phyloP scores from a whole-genome alignment of 1,140 invertebrate species.

The Medauroidea extradentata region DNA sequence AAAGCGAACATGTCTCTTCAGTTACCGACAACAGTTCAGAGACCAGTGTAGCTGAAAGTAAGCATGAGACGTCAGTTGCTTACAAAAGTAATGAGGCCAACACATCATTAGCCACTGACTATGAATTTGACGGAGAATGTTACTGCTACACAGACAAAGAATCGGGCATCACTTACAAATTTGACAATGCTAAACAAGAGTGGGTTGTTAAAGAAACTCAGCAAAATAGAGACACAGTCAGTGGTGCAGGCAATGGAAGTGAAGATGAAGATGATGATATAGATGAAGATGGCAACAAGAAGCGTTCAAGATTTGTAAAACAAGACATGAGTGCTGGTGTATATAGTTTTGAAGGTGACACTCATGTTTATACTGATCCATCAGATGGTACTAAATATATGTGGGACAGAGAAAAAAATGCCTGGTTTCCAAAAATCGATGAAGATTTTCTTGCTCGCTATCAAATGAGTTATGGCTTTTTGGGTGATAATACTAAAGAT shows the following conservation, averaged over 20 bases:
- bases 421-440: slow-evolving; percentile 97
- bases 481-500: slow-evolving; percentile 47
- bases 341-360: slow-evolving; percentile 72
- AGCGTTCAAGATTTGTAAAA: slow-evolving; percentile 30
- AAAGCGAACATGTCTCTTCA: no score
- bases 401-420: slow-evolving; percentile 85
- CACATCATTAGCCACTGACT: slow-evolving; percentile 27
- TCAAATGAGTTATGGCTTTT: slow-evolving; percentile 92
- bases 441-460: slow-evolving; percentile 95
- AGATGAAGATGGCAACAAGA: slow-evolving; percentile 27
- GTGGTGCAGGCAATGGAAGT: slow-evolving; percentile 39
- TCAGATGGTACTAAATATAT: slow-evolving; percentile 83
- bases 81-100: slow-evolving; percentile 5
- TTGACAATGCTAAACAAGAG: slow-evolving; percentile 49
- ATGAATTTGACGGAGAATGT: slow-evolving; percentile 49
- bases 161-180: slow-evolving; percentile 36
- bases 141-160: slow-evolving; percentile 48
- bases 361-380: slow-evolving; percentile 76
- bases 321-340: slow-evolving; percentile 41
- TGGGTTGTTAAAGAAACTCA: slow-evolving; percentile 51
- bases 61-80: no score
- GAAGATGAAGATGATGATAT: slow-evolving; percentile 31
- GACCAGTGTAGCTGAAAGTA: no score
- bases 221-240: slow-evolving; percentile 26
- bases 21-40: no score